Evolutionary conservation across 1,140 invertebrate species (phyloP).

Genomic region (Orchestia grillus): DNA sequence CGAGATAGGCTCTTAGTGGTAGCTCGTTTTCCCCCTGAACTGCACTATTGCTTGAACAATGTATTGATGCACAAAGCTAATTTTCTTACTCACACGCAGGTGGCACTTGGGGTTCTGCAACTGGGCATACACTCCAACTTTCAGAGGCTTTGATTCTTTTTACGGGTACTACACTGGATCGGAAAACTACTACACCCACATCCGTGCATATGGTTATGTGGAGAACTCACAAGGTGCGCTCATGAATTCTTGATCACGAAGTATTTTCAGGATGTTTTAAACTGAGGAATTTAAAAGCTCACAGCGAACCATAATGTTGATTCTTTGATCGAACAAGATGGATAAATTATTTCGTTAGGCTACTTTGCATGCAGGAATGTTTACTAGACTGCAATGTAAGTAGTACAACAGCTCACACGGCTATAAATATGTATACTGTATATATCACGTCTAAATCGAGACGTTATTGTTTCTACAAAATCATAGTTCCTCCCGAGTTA

Average conservation of each 20-base stretch:
- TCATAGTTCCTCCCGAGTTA: neutral
- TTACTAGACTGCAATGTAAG: too few species aligned
- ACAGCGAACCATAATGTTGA: too few species aligned
- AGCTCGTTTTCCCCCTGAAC: neutral
- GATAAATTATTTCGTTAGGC: too few species aligned
- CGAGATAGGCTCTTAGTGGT: neutral
- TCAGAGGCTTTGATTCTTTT: conserved; percentile 56
- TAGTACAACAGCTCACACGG: too few species aligned
- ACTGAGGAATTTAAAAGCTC: neutral
- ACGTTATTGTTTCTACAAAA: neutral
- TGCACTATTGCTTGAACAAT: neutral
- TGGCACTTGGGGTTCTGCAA: conserved; percentile 60
- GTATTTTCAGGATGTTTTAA: neutral
- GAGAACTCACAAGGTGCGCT: neutral
- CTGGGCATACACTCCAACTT: conserved; percentile 58
- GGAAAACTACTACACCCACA: conserved; percentile 56
- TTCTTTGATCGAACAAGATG: too few species aligned
- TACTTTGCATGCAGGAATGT: too few species aligned
- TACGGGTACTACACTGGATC: conserved; percentile 54
- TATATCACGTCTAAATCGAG: too few species aligned
- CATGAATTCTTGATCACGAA: neutral
- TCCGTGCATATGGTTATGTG: neutral
- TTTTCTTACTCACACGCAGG: neutral
- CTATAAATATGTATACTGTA: too few species aligned
- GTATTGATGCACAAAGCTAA: neutral